Evolutionary conservation across 2,113 vertebrate species (phyloP).

Genomic region (Tragelaphus buxtoni): DNA sequence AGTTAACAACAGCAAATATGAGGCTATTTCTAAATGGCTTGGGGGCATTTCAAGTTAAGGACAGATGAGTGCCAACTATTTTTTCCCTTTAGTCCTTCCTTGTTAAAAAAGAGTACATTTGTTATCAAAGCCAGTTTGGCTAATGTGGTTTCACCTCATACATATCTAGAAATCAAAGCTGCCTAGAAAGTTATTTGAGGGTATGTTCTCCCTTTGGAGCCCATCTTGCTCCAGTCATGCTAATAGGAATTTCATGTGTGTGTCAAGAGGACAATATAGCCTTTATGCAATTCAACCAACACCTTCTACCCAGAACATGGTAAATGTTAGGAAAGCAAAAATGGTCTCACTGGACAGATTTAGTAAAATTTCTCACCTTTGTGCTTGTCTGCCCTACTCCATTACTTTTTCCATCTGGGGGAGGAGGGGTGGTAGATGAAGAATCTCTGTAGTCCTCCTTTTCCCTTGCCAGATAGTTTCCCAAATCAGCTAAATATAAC

Average conservation of each 20-base stretch:
- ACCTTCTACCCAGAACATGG: slow-evolving; percentile 70
- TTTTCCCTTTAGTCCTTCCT: slow-evolving; percentile 57
- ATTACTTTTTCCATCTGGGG: slow-evolving; percentile 61
- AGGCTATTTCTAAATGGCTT: slow-evolving; percentile 67
- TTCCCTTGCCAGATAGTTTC: slow-evolving; percentile 68
- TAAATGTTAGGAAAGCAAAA: slow-evolving; percentile 74
- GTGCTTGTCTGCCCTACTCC: slow-evolving; percentile 55
- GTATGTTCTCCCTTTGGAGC: slow-evolving; percentile 76
- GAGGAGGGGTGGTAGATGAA: slow-evolving; percentile 50
- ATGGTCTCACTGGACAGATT: slow-evolving; percentile 70
- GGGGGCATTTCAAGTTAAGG: slow-evolving; percentile 64
- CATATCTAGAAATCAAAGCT: slow-evolving; percentile 85
- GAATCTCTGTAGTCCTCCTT: slow-evolving; percentile 64
- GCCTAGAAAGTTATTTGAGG: slow-evolving; percentile 74
- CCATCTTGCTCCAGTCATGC: slow-evolving; percentile 62
- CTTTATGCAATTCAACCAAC: slow-evolving; percentile 68
- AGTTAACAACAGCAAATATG: slow-evolving; percentile 72
- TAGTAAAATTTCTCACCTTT: slow-evolving; percentile 74
- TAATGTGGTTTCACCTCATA: slow-evolving; percentile 79
- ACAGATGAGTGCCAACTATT: slow-evolving; percentile 56
- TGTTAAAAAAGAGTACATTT: slow-evolving; percentile 69
- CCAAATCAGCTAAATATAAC: slow-evolving; percentile 84
- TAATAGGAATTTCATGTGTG: slow-evolving; percentile 73
- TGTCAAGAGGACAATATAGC: slow-evolving; percentile 72
- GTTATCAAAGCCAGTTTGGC: slow-evolving; percentile 77